These are phyloP conservation scores for Eriocheir sinensis DNA, from an alignment of 1,140 invertebrate species.

Conservation along the genomic window DNA sequence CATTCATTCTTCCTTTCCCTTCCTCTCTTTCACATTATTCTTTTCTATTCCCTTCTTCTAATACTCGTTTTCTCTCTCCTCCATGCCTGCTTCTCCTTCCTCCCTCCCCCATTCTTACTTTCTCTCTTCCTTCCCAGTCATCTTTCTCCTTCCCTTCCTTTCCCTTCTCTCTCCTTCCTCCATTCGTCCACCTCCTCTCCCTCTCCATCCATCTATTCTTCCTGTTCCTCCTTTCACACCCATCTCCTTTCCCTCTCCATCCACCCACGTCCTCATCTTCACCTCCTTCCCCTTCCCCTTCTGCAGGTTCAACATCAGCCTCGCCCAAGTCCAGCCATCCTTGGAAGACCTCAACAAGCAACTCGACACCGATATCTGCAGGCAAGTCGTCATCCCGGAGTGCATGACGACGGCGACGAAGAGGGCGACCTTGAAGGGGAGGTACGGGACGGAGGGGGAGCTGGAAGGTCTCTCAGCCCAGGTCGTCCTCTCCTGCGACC, in stretches of 20 bases:
- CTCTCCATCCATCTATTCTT: neutral
- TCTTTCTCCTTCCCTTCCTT: no score
- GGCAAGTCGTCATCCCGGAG: neutral
- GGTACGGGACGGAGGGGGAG: neutral
- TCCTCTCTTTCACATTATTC: neutral
- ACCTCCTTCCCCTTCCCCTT: neutral
- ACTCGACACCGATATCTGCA: neutral
- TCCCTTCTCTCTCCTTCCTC: neutral
- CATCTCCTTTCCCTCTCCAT: neutral
- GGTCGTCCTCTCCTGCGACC: neutral
- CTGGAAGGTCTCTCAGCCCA: neutral
- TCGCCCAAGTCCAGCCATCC: neutral
- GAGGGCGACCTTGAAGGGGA: neutral
- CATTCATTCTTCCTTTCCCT: neutral
- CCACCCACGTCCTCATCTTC: neutral
- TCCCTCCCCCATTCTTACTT: no score
- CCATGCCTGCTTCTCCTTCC: no score
- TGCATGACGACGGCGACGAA: neutral
- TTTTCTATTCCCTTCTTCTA: no score
- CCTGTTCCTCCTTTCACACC: neutral
- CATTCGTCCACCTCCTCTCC: neutral
- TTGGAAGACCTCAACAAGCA: neutral
- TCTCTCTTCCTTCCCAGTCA: no score
- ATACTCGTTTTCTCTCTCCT: no score
- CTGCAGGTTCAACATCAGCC: slow-evolving; percentile 51